A percentile compares a stretch with the other conserved stretches of the same genome.
Conservation (phyloP, 2,113 vertebrate species). For the Furnarius figulus region DNA sequence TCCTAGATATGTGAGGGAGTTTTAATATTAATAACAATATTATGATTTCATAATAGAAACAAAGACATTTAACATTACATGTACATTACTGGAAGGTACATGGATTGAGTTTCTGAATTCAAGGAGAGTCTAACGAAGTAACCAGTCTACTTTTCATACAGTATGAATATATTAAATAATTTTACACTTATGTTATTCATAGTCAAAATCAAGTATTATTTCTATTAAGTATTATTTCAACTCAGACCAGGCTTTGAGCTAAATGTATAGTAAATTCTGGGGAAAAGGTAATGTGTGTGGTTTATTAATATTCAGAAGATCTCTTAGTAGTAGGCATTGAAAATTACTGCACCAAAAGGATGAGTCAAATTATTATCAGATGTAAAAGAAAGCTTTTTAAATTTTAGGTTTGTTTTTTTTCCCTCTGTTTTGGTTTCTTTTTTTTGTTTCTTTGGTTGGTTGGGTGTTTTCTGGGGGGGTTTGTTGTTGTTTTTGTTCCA, state of each 20-base stretch:
- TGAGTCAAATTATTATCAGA: not conserved
- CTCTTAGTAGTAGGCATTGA: not conserved
- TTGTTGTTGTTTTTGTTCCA: not conserved
- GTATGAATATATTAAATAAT: not conserved
- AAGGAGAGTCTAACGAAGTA: not conserved
- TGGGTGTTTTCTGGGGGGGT: not conserved
- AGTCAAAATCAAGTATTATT: not conserved
- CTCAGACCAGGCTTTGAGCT: not conserved
- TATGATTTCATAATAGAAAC: not conserved
- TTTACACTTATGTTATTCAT: not conserved
- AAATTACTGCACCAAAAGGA: not conserved
- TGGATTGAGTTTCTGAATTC: not conserved
- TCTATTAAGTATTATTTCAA: not conserved
- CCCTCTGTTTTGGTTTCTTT: no score
- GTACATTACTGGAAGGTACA: not conserved
- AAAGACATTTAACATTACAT: not conserved
- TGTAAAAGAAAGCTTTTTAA: not conserved
- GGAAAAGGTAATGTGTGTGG: not conserved
- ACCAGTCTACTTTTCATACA: not conserved
- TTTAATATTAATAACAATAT: not conserved
- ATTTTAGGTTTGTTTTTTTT: not conserved
- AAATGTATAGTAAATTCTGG: not conserved
- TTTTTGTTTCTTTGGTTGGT: no score
- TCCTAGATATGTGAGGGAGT: rapidly evolving
- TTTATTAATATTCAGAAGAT: not conserved